phyloP scores from a whole-genome alignment of 2,888 invertebrate genomes.

The Cheilosia pagana region DNA sequence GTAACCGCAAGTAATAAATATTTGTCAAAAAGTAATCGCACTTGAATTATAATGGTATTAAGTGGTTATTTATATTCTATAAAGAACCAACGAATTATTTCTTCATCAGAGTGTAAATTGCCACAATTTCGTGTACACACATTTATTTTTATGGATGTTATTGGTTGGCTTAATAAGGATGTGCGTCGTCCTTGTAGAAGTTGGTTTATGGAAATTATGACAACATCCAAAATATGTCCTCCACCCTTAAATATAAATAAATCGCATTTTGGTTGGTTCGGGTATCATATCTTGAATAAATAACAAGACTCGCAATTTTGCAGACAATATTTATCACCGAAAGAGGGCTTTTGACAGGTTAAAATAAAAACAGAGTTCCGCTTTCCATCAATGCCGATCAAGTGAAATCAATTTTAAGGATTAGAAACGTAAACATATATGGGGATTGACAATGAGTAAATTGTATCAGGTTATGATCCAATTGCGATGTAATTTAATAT shows the following conservation, averaged over 20 bases:
- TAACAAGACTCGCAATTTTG: not conserved
- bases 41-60: constrained; percentile 29
- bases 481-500: no score
- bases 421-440: no score
- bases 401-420: no score
- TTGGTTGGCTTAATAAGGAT: not conserved
- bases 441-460: no score
- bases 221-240: constrained; percentile 1
- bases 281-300: not conserved
- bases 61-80: constrained; percentile 27
- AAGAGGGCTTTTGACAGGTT: no score
- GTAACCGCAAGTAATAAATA: not conserved
- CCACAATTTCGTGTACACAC: not conserved
- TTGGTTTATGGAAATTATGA: not conserved
- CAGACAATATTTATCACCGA: no score
- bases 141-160: not conserved
- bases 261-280: no score
- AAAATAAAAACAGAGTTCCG: no score
- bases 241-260: not conserved
- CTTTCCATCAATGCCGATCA: no score
- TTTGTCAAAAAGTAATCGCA: constrained; percentile 18
- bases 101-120: constrained; percentile 12
- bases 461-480: no score
- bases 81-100: constrained; percentile 15
- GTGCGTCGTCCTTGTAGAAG: not conserved